Conservation (phyloP, 2,797 vertebrate genomes). For the Syncerus caffer region DNA sequence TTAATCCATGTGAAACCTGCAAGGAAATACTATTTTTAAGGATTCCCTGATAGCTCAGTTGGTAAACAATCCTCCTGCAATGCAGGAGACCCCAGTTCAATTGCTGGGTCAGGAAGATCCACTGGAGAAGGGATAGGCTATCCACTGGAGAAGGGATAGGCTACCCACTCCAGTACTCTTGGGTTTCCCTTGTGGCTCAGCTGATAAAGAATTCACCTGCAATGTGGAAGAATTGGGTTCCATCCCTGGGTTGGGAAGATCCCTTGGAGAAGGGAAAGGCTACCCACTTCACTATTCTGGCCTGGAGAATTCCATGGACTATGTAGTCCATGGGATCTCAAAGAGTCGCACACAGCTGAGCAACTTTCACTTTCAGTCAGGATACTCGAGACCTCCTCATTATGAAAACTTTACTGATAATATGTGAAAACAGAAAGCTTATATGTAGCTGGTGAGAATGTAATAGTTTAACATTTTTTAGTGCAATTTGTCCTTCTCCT, state of each 20-base stretch:
- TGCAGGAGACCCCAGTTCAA: not conserved
- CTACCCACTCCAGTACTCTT: not conserved
- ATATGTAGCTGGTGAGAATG: not conserved
- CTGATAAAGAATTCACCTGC: not conserved
- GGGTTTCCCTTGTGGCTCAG: not conserved
- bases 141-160: not conserved
- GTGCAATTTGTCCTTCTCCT: not conserved
- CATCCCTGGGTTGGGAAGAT: not conserved
- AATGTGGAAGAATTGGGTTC: not conserved
- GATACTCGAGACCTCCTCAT: not conserved
- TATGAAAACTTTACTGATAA: constrained; percentile 1
- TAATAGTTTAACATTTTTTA: not conserved
- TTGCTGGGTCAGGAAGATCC: not conserved
- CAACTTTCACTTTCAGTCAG: not conserved
- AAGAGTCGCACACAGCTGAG: not conserved
- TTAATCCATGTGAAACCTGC: not conserved
- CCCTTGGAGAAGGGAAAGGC: not conserved
- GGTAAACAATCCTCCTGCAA: not conserved
- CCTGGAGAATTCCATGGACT: not conserved
- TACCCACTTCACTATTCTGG: not conserved
- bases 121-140: not conserved
- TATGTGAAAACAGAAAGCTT: not conserved
- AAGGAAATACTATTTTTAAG: not conserved
- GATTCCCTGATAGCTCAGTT: not conserved
- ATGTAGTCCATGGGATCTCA: not conserved